Evolutionary conservation across 2,113 vertebrate genomes (phyloP), one percentile per base, ranked within the genome.

Genomic region (Prolemur simus): DNA sequence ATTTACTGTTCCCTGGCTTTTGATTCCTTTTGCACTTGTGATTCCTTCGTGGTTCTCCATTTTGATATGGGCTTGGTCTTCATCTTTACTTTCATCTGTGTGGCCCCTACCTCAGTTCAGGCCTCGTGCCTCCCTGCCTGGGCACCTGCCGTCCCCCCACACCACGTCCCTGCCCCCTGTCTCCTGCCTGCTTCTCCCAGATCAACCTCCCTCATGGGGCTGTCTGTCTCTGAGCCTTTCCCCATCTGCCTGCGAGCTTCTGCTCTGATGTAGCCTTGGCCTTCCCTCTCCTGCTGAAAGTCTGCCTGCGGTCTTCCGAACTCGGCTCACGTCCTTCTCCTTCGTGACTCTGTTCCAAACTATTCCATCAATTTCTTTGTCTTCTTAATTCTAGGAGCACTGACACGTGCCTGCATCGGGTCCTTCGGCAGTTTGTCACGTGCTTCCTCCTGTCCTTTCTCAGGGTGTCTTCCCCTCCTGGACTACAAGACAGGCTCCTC

Each of bases 371-470:
- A 7, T 58, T 32, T 47, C 68, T 66, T 6, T 54, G 78, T 20
- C 13, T 34, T 68, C 34, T 1, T 11, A 37, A 10, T 52, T 32
- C 68, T 9, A 8, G n/a, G 0, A 60, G 39, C 63, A 5, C 29
- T 39, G 34, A 42, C 2, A 11, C 0, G 2, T 34, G 29, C 85
- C 42, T 29, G 1, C 3, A 2, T 18, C 1, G 0, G 45, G 32
- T 29, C 52, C 58, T 80, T 8, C 11, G 25, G 29, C 15, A 23
- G 3, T 60, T 52, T 14, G n/a, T 68, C 60, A 11, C 0, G 10
- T 5, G 18, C 69, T 25, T 64, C 32, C 60, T 71, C n/a, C 73
- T 39, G 0, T 3, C 63, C 71, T 27, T 37, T 76, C 18, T 58
- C 32, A 12, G 3, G 29, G 25, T 0, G 3, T 89, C 34, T 34